These are phyloP conservation scores for Dissostichus mawsoni DNA, from an alignment of 2,113 vertebrate species.

Conservation along the genomic window DNA sequence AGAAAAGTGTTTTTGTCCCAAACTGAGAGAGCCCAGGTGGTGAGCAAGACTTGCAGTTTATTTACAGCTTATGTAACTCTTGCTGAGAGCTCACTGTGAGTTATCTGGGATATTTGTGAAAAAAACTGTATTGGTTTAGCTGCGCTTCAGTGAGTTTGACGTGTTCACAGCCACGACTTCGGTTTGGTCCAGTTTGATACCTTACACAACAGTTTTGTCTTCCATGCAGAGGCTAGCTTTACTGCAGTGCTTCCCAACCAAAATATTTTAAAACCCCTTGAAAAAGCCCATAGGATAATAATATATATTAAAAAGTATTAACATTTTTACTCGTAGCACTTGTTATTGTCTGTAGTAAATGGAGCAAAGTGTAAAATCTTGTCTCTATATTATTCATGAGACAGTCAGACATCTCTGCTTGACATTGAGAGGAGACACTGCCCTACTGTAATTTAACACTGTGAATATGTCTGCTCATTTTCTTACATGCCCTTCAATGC, in stretches of 20 bases:
- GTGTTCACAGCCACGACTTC: not conserved
- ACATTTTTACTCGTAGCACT: not conserved
- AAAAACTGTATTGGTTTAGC: slow-evolving; percentile 44
- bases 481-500: slow-evolving; percentile 14
- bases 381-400: slow-evolving; percentile 28
- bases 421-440: slow-evolving; percentile 7
- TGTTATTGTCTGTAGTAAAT: slow-evolving; percentile 27
- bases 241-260: too few relatives aligned
- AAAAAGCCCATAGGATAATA: not conserved
- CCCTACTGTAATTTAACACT: slow-evolving; percentile 15
- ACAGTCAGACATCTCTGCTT: not conserved
- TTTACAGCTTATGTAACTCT: slow-evolving; percentile 46
- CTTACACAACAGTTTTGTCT: not conserved
- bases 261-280: not conserved
- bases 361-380: slow-evolving; percentile 32
- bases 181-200: not conserved
- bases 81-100: slow-evolving; percentile 19
- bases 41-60: slow-evolving; percentile 16
- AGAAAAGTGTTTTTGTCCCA: slow-evolving; percentile 41
- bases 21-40: slow-evolving; percentile 57
- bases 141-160: slow-evolving; percentile 15
- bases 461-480: slow-evolving; percentile 24
- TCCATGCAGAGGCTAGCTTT: too few relatives aligned
- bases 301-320: not conserved
- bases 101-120: slow-evolving; percentile 34